These are phyloP conservation scores for Dryobates pubescens DNA, from an alignment of 2,797 vertebrate species.

Conservation along the genomic window DNA sequence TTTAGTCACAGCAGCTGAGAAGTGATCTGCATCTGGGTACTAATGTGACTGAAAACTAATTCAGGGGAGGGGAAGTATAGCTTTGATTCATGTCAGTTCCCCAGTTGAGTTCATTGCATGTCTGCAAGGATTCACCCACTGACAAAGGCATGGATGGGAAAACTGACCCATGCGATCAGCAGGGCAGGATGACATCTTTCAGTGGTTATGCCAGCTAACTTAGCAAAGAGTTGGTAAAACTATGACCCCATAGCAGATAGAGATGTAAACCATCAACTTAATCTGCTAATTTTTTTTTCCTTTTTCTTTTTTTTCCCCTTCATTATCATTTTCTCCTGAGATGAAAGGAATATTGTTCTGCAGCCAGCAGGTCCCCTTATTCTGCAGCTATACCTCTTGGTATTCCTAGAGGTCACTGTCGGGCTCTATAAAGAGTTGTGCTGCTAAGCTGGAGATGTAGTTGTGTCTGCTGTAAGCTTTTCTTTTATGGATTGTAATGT, in stretches of 20 bases:
- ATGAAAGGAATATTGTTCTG: neutral
- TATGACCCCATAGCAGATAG: neutral
- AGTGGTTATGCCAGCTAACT: neutral
- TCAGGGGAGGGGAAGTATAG: neutral
- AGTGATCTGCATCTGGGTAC: neutral
- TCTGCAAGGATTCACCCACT: neutral
- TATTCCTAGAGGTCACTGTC: conserved; percentile 30
- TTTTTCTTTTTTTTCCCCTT: too few species aligned
- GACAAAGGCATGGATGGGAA: neutral
- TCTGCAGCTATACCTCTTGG: neutral
- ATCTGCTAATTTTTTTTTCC: neutral
- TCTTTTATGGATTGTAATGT: neutral
- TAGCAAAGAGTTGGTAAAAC: neutral
- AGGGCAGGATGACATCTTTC: neutral
- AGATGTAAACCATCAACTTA: neutral
- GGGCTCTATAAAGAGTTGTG: neutral
- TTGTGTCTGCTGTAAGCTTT: neutral
- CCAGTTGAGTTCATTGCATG: neutral
- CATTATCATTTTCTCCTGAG: neutral
- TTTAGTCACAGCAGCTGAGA: neutral
- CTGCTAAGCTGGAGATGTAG: neutral
- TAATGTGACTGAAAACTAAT: neutral
- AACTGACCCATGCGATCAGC: neutral
- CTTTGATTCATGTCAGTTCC: neutral
- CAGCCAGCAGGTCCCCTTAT: neutral